Base-by-base conservation (phyloP, 2,888 invertebrate species). In the Heliconius sara region DNA sequence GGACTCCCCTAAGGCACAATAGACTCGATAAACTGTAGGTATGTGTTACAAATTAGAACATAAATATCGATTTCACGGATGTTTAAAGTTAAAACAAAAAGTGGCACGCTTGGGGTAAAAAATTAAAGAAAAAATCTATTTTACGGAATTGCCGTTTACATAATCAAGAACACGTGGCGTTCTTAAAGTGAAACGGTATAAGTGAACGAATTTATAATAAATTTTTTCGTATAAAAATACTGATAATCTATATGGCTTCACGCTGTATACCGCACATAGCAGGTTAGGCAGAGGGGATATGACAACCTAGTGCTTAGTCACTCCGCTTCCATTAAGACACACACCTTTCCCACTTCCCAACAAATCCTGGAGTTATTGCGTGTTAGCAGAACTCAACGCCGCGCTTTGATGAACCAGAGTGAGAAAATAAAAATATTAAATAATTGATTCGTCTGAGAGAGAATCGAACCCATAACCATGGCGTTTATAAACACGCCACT, bases 31-130 rank as follows among this genome's bases (percentile, higher is more conserved):
- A 65, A 27, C 65, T 65, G 16, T 65, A 65, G 7, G 65, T 27
- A 27, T 1, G 39, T 73, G 73, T 60, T 60, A 73, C 73, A 60
- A 60, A 73, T 57, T 73, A 60, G 13, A 73, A 73, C 25, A 39
- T 73, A 34, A 60, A 73, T 60, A 73, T 57, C 73, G 13, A 39
- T 73, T 73, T 60, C 73, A 73, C 60, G 60, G 73, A 7, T 73
- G 39, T 73, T 73, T 73, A 73, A 39, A 34, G 39, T 73, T 60
- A 39, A 25, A n/a, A 60, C 34, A 73, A 60, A 60, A 73, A 73
- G 65, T 65, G 65, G 65, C 65, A 65, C 65, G 30, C 60, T n/a
- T n/a, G 7, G 22, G n/a, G 12, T 13, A 73, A 73, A 73, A 73
- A 73, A n/a, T 7, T 4, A 9, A 16, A 12, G 3, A 73, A 60